A percentile compares a stretch with the other conserved stretches of the same genome.
These are phyloP conservation scores for Ivindomyrus marchei DNA, from an alignment of 2,113 vertebrate species.

Conservation along the genomic window DNA sequence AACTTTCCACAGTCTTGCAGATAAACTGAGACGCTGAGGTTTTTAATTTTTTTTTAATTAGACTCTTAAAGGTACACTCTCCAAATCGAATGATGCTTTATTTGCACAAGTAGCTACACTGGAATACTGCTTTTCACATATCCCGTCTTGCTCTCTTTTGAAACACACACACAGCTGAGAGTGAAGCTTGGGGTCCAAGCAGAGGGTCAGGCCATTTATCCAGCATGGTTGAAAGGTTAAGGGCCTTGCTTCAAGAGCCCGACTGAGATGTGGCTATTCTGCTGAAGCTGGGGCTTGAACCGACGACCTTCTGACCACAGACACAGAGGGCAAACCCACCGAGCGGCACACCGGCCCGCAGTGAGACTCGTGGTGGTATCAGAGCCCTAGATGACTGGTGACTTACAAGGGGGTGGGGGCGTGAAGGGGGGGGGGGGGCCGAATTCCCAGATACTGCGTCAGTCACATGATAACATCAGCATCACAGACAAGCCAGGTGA, in stretches of 20 bases:
- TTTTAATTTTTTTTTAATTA: neutral
- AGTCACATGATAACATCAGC: too few species aligned
- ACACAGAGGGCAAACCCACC: neutral
- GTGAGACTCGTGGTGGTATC: slow-evolving; percentile 1
- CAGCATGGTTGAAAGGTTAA: slow-evolving; percentile 16
- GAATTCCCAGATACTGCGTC: too few species aligned
- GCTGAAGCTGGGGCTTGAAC: neutral
- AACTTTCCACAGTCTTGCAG: neutral
- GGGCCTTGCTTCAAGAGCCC: neutral
- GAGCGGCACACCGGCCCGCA: neutral
- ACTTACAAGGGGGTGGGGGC: slow-evolving; percentile 34
- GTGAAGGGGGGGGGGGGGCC: neutral
- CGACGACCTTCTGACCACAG: neutral
- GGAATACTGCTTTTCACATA: neutral
- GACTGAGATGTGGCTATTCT: neutral
- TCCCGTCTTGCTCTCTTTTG: neutral
- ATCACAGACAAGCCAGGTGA: too few species aligned
- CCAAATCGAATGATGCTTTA: neutral
- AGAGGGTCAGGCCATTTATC: neutral
- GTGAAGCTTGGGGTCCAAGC: neutral
- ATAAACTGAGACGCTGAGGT: neutral
- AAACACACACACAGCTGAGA: neutral
- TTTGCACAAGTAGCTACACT: neutral
- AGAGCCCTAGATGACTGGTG: slow-evolving; percentile 17
- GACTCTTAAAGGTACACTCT: neutral